phyloP scores from a whole-genome alignment of 30 jellyfish, hydroid and myxozoan species.

The Aurelia coerulea region DNA sequence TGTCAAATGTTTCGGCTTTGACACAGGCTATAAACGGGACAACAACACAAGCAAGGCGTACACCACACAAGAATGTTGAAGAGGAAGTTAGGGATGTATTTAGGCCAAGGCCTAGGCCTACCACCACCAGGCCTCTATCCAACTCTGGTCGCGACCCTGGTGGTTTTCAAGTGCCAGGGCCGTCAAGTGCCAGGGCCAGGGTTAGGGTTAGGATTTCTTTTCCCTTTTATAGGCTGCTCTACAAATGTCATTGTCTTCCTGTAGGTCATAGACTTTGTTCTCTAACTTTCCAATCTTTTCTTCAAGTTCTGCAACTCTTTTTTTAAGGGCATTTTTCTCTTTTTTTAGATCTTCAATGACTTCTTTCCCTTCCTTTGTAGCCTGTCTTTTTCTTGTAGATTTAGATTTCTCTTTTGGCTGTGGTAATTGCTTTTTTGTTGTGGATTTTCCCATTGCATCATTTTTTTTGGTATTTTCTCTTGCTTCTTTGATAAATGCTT shows the following conservation, averaged over 20 bases:
- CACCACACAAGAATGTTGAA: no score
- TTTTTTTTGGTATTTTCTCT: background rate
- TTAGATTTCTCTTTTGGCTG: background rate
- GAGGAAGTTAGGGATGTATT: no score
- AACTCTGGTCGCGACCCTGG: no score
- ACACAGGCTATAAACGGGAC: no score
- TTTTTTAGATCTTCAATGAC: conserved; percentile 7
- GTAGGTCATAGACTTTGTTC: conserved; percentile 1
- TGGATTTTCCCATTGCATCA: background rate
- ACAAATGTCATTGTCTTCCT: conserved; percentile 5
- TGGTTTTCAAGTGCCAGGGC: no score
- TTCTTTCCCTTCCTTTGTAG: background rate
- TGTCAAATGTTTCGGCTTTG: no score
- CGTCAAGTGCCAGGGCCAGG: no score
- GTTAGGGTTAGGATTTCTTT: background rate
- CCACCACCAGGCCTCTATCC: no score
- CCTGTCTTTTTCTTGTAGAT: background rate
- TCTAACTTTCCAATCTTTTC: background rate
- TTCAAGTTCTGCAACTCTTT: background rate
- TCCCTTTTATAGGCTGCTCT: conserved; percentile 1
- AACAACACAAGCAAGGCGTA: no score
- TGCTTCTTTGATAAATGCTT: background rate
- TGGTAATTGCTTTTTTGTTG: background rate
- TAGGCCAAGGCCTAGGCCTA: no score
- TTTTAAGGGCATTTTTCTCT: background rate